Base-by-base conservation (phyloP, 1,140 invertebrate species). In the Drosophila bipectinata region DNA sequence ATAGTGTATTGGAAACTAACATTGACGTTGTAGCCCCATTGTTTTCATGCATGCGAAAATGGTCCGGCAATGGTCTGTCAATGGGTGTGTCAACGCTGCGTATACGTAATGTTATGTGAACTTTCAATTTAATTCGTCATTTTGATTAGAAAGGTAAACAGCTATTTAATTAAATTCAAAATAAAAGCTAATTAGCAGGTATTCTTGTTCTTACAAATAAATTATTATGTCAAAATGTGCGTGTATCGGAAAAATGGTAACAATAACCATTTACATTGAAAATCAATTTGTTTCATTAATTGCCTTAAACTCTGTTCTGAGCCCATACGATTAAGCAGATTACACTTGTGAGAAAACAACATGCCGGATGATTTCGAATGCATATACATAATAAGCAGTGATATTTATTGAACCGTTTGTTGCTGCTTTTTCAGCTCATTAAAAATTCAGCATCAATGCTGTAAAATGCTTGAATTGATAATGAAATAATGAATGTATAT, bases 401-500 rank as follows among this genome's bases (percentile, higher is more conserved):
- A 74, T 74, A 58, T 75, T 75, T 75, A 75, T 75, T 75, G 47
- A 41, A 47, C 45, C 39, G 41, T 28, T 45, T 49, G 32, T n/a
- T 58, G 53, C 14, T 57, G 56, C 30, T 18, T 18, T 28, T 15
- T 4, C 30, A 30, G n/a, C 53, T 45, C 59, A 84, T 83, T 83
- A 61, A 73, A 72, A 69, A 76, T 79, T 32, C 72, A 68, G 44
- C 54, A 14, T 59, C 59, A 47, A 56, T 54, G 47, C 59, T 49
- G 64, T 34, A 57, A 73, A 75, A 68, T 47, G 56, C 55, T 48
- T 59, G 72, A 52, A 68, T 68, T 55, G 57, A 61, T 76, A 76
- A 76, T 76, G 51, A 76, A 76, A 53, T 76, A 61, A 60, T 68
- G 51, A 75, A 76, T 76, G 74, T 68, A 75, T 75, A 56, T 74